Percentiles rank a stretch among this genome's conserved stretches.
Conservation (phyloP, 2,113 vertebrate genomes). For the Micromys minutus region DNA sequence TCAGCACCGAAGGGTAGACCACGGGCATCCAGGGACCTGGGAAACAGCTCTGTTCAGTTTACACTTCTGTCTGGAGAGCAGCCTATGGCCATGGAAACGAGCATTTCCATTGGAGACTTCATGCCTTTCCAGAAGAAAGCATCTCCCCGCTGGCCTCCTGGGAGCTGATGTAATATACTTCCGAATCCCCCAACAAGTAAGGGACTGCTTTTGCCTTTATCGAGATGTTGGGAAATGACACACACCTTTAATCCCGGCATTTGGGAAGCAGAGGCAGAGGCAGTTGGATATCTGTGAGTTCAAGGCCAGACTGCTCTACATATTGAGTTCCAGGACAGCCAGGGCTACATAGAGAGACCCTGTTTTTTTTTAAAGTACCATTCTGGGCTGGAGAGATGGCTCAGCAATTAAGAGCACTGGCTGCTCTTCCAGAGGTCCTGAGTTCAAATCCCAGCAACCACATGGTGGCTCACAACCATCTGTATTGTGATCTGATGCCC, state of each 20-base stretch:
- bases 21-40: accelerated
- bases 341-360: not conserved
- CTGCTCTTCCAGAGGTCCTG: no score
- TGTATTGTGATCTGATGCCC: no score
- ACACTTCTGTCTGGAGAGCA: not conserved
- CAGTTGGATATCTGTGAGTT: not conserved
- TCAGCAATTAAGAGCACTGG: no score
- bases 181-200: not conserved
- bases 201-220: conserved; percentile 10
- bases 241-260: not conserved
- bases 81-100: not conserved
- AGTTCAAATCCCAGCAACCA: no score
- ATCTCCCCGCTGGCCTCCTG: not conserved
- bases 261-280: not conserved
- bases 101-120: accelerated
- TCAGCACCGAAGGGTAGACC: not conserved
- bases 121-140: not conserved
- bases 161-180: not conserved
- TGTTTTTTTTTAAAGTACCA: not conserved
- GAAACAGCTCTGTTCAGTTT: not conserved
- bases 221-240: not conserved
- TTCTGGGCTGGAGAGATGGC: no score
- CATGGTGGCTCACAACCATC: no score
- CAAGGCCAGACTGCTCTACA: not conserved
- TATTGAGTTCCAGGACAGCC: not conserved